Evolutionary conservation across 2,797 vertebrate genomes (phyloP).

Genomic region (Brachyalestes nurse): DNA sequence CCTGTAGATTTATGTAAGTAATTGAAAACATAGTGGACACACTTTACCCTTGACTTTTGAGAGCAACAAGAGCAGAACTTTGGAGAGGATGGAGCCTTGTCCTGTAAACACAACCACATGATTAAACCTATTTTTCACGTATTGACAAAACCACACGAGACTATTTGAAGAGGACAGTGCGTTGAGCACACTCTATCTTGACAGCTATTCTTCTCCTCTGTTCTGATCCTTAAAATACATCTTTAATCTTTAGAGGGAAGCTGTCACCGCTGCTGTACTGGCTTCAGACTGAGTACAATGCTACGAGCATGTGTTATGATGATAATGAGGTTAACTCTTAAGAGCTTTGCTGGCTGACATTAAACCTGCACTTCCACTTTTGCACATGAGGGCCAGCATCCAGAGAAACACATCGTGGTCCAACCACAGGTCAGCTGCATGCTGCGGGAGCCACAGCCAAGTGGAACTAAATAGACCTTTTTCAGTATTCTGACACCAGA

Average conservation of each 20-base stretch:
- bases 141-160: neutral
- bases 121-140: slow-evolving; percentile 9
- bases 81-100: neutral
- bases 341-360: neutral
- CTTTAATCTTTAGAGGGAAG: slow-evolving; percentile 13
- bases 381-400: neutral
- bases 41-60: slow-evolving; percentile 2
- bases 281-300: slow-evolving; percentile 16
- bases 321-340: neutral
- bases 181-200: slow-evolving; percentile 1
- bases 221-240: slow-evolving; percentile 10
- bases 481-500: neutral
- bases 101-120: neutral
- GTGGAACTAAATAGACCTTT: neutral
- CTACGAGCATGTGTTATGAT: neutral
- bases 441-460: neutral
- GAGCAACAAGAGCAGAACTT: neutral
- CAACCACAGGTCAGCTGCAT: neutral
- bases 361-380: neutral
- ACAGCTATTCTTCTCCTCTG: slow-evolving; percentile 19
- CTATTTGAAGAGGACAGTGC: slow-evolving; percentile 9
- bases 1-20: neutral
- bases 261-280: slow-evolving; percentile 5
- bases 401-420: neutral
- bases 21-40: slow-evolving; percentile 8